Evolutionary conservation across 2,113 vertebrate species (phyloP), one percentile per base, ranked within the genome.

Genomic region (Philantomba maxwellii): DNA sequence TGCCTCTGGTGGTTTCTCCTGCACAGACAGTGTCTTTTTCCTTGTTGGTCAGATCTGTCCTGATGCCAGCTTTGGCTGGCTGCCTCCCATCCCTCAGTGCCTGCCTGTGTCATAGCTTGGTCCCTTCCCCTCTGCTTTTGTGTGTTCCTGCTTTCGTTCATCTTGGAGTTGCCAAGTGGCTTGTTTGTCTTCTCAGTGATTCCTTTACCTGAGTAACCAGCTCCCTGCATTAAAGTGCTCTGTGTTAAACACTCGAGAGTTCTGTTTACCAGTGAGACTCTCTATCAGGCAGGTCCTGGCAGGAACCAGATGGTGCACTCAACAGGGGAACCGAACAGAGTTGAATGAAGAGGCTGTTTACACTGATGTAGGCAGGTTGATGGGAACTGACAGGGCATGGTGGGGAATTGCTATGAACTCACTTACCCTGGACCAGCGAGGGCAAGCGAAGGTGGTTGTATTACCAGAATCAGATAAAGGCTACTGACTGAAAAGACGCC

Each of bases 281-380:
- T 84, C 21, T 96, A 94, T 97, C 91, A 96, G 92, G 93, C 82
- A 89, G 91, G 89, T 91, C 73, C 96, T 85, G 62, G 87, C 89
- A 97, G 97, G 89, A 97, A 97, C 95, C 96, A 98, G 97, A 97
- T 98, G 97, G 97, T 84, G 53, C 80, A 94, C 91, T 93, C 95
- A 86, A 95, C 91, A 81, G 92, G 91, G 87, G 53, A 83, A 96
- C 83, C 25, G 15, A 96, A 96, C 84, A 89, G 70, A 93, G 51
- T 15, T 33, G 75, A 97, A 85, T 7, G 2, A 84, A 92, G 96
- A 84, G 66, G 89, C 82, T 97, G 95, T 97, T 98, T 97, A 96
- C 93, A 92, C 51, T 2, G 28, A 85, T 86, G 70, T 49, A 43
- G 60, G 66, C 81, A 92, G 64, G 75, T 49, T 53, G 89, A 84